Evolutionary conservation across 2,113 vertebrate genomes (phyloP).

Genomic region (Pachycephala philippinensis): DNA sequence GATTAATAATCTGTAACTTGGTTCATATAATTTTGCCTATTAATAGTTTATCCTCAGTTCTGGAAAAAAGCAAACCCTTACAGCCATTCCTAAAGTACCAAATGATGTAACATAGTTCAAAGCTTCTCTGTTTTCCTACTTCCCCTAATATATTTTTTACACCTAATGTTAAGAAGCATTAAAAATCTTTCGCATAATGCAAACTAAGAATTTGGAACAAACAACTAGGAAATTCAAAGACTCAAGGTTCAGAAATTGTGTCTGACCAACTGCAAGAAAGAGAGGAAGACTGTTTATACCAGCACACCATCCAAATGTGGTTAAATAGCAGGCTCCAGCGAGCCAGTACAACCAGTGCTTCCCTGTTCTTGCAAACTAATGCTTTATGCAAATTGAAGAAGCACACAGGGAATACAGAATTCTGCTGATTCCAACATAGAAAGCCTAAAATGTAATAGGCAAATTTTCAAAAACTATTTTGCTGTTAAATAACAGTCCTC

Average conservation of each 20-base stretch:
- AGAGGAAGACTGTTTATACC: background rate
- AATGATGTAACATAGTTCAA: background rate
- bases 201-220: background rate
- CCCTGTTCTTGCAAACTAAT: background rate
- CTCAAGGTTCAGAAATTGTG: background rate
- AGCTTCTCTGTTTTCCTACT: background rate
- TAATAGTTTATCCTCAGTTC: background rate
- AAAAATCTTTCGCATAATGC: background rate
- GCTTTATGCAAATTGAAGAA: background rate
- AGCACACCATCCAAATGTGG: accelerated
- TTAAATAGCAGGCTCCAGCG: background rate
- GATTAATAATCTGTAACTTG: background rate
- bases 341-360: background rate
- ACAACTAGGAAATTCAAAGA: background rate
- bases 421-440: background rate
- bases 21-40: background rate
- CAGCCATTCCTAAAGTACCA: background rate
- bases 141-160: background rate
- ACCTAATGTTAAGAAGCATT: background rate
- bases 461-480: background rate
- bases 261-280: background rate
- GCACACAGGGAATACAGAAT: background rate
- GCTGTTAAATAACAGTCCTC: background rate
- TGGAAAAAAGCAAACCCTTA: background rate
- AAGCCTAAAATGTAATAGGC: background rate